A percentile compares a stretch with the other conserved stretches of the same genome.
Conservation (phyloP, 2,888 invertebrate species). For the Nycteola revayana region DNA sequence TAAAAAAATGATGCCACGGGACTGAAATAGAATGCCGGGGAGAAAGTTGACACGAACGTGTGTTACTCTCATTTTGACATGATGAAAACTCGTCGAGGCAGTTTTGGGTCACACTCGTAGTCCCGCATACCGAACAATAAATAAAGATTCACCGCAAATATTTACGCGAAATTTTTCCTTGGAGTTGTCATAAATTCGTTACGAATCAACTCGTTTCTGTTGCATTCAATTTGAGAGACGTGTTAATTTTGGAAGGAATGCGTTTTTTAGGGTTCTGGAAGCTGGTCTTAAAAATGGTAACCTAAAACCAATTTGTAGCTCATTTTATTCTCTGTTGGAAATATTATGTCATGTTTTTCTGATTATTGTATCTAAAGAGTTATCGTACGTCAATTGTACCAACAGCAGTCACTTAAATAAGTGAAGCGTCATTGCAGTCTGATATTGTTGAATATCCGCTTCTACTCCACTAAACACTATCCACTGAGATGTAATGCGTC, state of each 20-base stretch:
- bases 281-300: too few relatives aligned
- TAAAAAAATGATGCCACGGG: slow-evolving; percentile 52
- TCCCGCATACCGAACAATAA: slow-evolving; percentile 57
- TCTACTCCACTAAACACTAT: too few relatives aligned
- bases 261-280: slow-evolving; percentile 1
- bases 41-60: slow-evolving; percentile 66
- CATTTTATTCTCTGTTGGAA: too few relatives aligned
- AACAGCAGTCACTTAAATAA: too few relatives aligned
- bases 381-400: too few relatives aligned
- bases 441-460: too few relatives aligned
- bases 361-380: too few relatives aligned
- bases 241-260: slow-evolving; percentile 35
- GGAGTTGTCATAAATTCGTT: slow-evolving; percentile 39
- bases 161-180: slow-evolving; percentile 41
- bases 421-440: too few relatives aligned
- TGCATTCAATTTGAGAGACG: slow-evolving; percentile 37
- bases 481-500: too few relatives aligned
- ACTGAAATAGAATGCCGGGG: slow-evolving; percentile 64
- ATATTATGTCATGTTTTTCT: too few relatives aligned
- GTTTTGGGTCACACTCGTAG: slow-evolving; percentile 70
- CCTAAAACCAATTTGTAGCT: too few relatives aligned
- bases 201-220: slow-evolving; percentile 30
- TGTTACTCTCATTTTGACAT: slow-evolving; percentile 52
- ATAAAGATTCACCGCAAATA: slow-evolving; percentile 41
- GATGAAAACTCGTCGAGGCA: slow-evolving; percentile 59